Evolutionary conservation across 2,888 invertebrate species (phyloP), one percentile per base, ranked within the genome.

Genomic region (Ametastegia equiseti): DNA sequence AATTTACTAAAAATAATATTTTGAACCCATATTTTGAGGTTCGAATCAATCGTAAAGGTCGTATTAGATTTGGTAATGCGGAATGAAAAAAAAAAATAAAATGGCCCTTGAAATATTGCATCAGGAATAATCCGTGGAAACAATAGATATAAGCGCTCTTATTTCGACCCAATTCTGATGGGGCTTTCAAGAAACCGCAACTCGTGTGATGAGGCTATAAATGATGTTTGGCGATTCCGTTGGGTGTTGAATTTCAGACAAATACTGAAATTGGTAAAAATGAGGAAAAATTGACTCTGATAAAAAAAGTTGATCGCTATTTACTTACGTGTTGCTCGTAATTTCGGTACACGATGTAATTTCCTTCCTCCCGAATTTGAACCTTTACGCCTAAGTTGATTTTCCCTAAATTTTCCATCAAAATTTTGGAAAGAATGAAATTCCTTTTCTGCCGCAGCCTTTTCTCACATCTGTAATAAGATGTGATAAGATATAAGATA

Each of bases 71-170:
- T 13, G 54, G 15, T 39, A 67, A 15, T 39, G 36, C 19, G 67
- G 36, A 67, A 71, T 45, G 27, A 15, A 47, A 71, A 27, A 39
- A 23, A 36, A 30, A 71, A 71, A n/a, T 45, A 27, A n/a, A 75
- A 50, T n/a, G 36, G 50, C 11, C 36, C 54, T 50, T 54, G 54
- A 54, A 75, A 75, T 75, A 54, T 33, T 75, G 75, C 54, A 54
- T 9, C 36, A 36, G 33, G 36, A 33, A 15, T 30, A 50, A 54
- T 75, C 75, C 54, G n/a, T n/a, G 75, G 75, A 54, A 75, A 75
- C 75, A 75, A 75, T 75, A 75, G 75, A 75, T 75, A n/a, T 30
- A 45, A 45, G 54, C 75, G 30, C 75, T 75, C 45, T 45, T 54
- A 54, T 54, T 75, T 36, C 54, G 75, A 75, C 75, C 75, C 36